Evolutionary conservation across 1,140 invertebrate species (phyloP).

Genomic region (Limonius californicus): DNA sequence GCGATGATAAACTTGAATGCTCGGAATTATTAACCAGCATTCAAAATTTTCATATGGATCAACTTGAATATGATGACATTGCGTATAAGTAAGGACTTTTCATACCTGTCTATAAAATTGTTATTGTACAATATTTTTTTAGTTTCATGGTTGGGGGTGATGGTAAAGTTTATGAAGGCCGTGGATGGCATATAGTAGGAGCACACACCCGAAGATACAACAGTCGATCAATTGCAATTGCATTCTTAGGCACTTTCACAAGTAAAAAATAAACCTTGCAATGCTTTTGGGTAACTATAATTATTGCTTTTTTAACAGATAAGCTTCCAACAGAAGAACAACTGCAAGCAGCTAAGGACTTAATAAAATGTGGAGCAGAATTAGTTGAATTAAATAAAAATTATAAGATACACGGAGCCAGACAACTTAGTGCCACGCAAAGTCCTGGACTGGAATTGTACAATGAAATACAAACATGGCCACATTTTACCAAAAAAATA

Average conservation of each 20-base stretch:
- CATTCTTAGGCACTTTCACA: conserved; percentile 53
- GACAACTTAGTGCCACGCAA: conserved; percentile 55
- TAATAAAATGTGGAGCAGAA: conserved; percentile 60
- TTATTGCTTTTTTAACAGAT: conserved; percentile 48
- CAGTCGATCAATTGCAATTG: conserved; percentile 54
- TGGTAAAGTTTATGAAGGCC: conserved; percentile 71
- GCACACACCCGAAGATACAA: conserved; percentile 67
- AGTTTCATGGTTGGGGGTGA: conserved; percentile 76
- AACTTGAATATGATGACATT: conserved; percentile 56
- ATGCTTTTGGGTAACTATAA: too few relatives aligned
- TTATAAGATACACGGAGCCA: conserved; percentile 59
- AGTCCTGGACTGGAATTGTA: conserved; percentile 64
- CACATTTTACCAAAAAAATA: conserved; percentile 30
- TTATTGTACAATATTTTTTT: neutral
- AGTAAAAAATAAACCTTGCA: too few relatives aligned
- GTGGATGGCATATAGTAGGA: conserved; percentile 68
- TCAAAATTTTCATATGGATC: conserved; percentile 58
- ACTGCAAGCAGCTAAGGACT: conserved; percentile 54
- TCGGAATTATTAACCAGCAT: conserved; percentile 49
- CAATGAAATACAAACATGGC: conserved; percentile 47
- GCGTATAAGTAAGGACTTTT: conserved; percentile 54
- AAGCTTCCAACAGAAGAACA: conserved; percentile 53
- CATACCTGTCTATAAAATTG: conserved; percentile 16
- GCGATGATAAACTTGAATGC: conserved; percentile 52
- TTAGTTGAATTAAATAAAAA: conserved; percentile 53